A percentile compares a stretch with the other conserved stretches of the same genome.
These are phyloP conservation scores for Marmota monax DNA, from an alignment of 2,113 vertebrate species.

Conservation along the genomic window DNA sequence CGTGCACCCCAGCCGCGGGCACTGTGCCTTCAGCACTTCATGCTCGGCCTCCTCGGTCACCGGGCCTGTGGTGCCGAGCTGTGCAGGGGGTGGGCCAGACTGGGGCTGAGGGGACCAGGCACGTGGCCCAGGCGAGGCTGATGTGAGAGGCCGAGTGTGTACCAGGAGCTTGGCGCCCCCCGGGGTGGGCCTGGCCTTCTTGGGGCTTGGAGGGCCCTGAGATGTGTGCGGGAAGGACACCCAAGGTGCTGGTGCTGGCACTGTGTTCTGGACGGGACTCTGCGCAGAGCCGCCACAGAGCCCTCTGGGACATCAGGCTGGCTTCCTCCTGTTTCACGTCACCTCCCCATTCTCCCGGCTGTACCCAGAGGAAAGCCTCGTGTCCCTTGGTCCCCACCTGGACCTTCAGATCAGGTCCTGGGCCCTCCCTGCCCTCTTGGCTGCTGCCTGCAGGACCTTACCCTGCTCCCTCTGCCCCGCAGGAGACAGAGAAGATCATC, in stretches of 20 bases:
- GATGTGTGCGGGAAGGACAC: not conserved
- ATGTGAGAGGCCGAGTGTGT: rapidly evolving
- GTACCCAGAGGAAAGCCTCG: rapidly evolving
- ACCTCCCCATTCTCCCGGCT: rapidly evolving
- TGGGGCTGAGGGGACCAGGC: not conserved
- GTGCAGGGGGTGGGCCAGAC: not conserved
- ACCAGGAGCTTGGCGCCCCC: rapidly evolving
- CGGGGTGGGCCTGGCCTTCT: rapidly evolving
- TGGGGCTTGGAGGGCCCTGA: too few species aligned
- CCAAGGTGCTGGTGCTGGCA: rapidly evolving
- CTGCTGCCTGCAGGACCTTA: rapidly evolving
- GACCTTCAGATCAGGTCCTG: not conserved
- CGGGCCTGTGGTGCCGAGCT: not conserved
- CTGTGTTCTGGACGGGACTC: rapidly evolving
- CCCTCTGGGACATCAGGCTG: rapidly evolving
- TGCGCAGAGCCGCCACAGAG: rapidly evolving
- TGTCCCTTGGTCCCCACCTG: not conserved
- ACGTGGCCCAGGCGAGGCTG: rapidly evolving
- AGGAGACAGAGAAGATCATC: conserved; percentile 99
- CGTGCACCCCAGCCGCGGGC: too few species aligned
- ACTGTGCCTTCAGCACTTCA: not conserved
- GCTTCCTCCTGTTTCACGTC: not conserved
- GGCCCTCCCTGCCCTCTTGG: too few species aligned
- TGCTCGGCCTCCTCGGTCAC: not conserved
- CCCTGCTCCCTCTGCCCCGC: not conserved